phyloP scores from a whole-genome alignment of 2,888 invertebrate genomes.

The Luffia ferchaultella region DNA sequence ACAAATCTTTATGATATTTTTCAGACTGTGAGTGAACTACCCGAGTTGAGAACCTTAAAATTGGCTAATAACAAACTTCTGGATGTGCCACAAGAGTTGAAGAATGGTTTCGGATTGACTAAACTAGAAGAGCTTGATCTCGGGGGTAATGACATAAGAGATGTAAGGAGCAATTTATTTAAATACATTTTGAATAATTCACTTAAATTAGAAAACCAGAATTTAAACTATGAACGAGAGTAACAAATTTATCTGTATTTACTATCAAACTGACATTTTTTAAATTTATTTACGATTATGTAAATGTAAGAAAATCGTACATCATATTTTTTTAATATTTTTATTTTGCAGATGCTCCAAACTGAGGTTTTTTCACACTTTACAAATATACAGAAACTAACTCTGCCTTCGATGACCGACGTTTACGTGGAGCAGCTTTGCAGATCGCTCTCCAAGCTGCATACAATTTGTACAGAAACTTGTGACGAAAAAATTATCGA shows the following conservation, averaged over 20 bases:
- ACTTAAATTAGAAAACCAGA: no score
- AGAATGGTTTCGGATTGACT: slow-evolving; percentile 38
- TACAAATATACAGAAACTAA: slow-evolving; percentile 24
- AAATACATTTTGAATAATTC: neutral
- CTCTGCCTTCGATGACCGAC: slow-evolving; percentile 29
- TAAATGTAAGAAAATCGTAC: no score
- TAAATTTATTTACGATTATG: no score
- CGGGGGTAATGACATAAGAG: slow-evolving; percentile 54
- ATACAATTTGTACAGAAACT: slow-evolving; percentile 36
- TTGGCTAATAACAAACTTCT: slow-evolving; percentile 48
- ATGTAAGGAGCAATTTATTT: slow-evolving; percentile 33
- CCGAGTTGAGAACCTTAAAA: slow-evolving; percentile 34
- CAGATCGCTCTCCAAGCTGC: slow-evolving; percentile 30
- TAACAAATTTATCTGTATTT: no score
- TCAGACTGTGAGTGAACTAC: slow-evolving; percentile 51
- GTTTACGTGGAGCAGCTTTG: slow-evolving; percentile 39
- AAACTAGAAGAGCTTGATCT: slow-evolving; percentile 50
- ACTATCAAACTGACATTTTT: no score
- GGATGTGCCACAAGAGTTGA: slow-evolving; percentile 48
- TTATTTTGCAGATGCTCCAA: slow-evolving; percentile 29
- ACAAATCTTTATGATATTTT: no score
- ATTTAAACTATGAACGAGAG: no score
- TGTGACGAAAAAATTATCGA: slow-evolving; percentile 29
- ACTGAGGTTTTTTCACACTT: slow-evolving; percentile 39
- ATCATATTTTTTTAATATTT: slow-evolving; percentile 6